Percentiles rank a stretch among this genome's conserved stretches.
Evolutionary conservation across 2,113 vertebrate species (phyloP).

Genomic region (Nycticorax nycticorax): DNA sequence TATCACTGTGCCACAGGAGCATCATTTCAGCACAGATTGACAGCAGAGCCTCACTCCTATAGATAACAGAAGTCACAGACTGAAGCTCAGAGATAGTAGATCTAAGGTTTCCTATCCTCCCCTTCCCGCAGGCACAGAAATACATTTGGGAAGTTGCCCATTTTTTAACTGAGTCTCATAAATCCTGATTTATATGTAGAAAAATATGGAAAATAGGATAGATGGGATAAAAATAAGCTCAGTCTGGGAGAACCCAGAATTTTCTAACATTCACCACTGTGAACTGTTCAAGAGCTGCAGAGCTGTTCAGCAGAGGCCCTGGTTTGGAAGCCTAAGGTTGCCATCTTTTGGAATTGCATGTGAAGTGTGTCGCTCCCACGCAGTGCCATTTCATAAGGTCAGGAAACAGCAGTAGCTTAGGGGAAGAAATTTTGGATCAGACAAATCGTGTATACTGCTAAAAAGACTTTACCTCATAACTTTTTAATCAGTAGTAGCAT

Average conservation of each 20-base stretch:
- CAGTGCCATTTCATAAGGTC: not conserved
- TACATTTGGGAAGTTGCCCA: not conserved
- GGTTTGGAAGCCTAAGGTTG: constrained; percentile 43
- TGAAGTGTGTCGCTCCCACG: not conserved
- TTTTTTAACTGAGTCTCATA: not conserved
- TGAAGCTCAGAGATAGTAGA: not conserved
- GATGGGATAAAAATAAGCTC: not conserved
- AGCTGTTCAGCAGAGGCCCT: not conserved
- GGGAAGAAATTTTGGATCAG: not conserved
- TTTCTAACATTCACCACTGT: not conserved
- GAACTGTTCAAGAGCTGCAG: not conserved
- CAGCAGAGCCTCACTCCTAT: not conserved
- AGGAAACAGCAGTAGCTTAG: not conserved
- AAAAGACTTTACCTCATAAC: not conserved
- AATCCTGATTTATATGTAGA: not conserved
- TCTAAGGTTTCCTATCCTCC: not conserved
- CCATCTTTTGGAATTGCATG: constrained; percentile 44
- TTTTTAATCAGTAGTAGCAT: not conserved
- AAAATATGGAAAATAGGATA: not conserved
- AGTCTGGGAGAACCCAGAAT: not conserved
- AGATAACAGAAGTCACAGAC: not conserved
- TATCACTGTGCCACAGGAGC: not conserved
- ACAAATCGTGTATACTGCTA: not conserved
- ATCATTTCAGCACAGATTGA: not conserved
- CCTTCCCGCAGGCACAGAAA: not conserved